These are phyloP conservation scores for Drosophila sp. DNA, from an alignment of 1,140 invertebrate species.

Conservation along the genomic window DNA sequence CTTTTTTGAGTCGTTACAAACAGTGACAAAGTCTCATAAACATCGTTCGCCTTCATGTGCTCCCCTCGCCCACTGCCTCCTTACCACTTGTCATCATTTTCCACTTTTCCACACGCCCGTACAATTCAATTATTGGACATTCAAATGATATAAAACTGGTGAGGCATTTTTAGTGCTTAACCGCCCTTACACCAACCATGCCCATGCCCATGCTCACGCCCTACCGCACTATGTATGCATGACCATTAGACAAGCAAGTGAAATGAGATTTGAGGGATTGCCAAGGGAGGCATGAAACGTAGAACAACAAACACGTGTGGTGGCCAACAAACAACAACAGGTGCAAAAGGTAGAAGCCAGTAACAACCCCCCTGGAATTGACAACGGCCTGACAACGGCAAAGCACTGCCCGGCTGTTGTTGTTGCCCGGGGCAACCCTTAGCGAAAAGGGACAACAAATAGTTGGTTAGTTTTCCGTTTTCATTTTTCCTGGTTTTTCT, in stretches of 20 bases:
- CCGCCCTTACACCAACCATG: conserved; percentile 46
- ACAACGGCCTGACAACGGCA: conserved; percentile 36
- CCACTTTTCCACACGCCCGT: conserved; percentile 46
- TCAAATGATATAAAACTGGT: conserved; percentile 75
- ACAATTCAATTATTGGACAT: conserved; percentile 80
- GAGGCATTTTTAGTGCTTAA: conserved; percentile 70
- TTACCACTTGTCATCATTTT: conserved; percentile 4
- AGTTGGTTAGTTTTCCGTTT: conserved; percentile 33
- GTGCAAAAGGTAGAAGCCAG: conserved; percentile 46
- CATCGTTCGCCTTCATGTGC: background rate
- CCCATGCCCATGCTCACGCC: no score
- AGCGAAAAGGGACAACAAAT: conserved; percentile 54
- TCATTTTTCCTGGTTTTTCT: background rate
- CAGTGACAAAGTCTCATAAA: conserved; percentile 24
- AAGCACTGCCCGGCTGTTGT: conserved; percentile 37
- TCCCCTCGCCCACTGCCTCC: background rate
- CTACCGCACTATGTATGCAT: conserved; percentile 13
- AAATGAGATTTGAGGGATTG: conserved; percentile 23
- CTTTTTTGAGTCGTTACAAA: conserved; percentile 22
- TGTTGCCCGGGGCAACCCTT: conserved; percentile 58
- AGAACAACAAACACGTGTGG: background rate
- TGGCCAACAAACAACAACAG: conserved; percentile 58
- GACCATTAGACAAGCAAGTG: conserved; percentile 31
- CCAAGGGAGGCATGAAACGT: conserved; percentile 12
- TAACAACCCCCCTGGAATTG: conserved; percentile 28